Conservation (phyloP, 2,113 vertebrate species). For the Tragelaphus scriptus region DNA sequence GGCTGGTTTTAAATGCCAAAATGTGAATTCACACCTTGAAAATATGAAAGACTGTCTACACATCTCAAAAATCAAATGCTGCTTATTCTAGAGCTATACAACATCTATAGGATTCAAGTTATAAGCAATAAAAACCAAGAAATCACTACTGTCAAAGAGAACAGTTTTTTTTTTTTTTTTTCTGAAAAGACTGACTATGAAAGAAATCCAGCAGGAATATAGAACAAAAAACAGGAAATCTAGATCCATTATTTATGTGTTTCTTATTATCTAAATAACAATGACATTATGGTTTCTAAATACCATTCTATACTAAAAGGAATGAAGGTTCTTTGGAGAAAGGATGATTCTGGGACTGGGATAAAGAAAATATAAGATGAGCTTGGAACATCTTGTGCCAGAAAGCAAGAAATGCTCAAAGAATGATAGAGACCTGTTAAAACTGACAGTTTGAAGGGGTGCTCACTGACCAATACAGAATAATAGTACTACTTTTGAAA, state of each 20-base stretch:
- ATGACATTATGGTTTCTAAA: conserved; percentile 55
- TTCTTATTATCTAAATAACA: conserved; percentile 64
- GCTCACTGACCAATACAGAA: neutral
- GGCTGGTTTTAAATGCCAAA: conserved; percentile 41
- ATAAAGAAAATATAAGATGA: neutral
- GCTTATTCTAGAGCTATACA: conserved; percentile 57
- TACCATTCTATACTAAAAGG: neutral
- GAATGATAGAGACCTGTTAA: neutral
- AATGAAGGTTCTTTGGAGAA: conserved; percentile 8
- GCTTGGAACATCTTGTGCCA: neutral
- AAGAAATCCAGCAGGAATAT: conserved; percentile 58
- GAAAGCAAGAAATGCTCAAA: neutral
- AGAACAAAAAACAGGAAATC: conserved; percentile 55
- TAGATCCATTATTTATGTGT: conserved; percentile 59
- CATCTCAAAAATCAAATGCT: conserved; percentile 59
- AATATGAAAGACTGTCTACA: conserved; percentile 70
- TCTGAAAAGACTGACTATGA: conserved; percentile 59
- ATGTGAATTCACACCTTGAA: conserved; percentile 68
- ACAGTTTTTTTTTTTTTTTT: conserved; percentile 39
- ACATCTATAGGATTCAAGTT: conserved; percentile 66
- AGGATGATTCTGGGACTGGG: neutral
- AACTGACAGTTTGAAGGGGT: neutral
- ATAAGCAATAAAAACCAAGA: conserved; percentile 71
- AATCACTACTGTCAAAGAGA: conserved; percentile 75
- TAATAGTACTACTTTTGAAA: conserved; percentile 74